phyloP scores from a whole-genome alignment of 2,888 invertebrate species.

The Litoditis marina region DNA sequence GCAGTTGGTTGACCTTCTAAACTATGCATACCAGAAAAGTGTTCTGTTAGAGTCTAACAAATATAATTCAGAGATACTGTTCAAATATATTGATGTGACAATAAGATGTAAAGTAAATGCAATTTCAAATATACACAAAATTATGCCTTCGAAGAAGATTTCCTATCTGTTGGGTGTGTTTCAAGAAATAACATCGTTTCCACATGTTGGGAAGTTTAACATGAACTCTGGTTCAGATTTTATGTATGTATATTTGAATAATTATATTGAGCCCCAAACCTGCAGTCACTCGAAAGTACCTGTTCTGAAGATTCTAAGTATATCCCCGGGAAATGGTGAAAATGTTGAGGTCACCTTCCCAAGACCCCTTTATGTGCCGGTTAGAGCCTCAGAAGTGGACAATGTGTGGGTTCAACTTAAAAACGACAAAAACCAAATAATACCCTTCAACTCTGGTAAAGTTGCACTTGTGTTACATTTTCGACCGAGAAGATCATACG shows the following conservation, averaged over 20 bases:
- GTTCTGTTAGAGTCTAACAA: too few relatives aligned
- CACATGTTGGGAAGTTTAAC: background rate
- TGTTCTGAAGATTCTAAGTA: conserved; percentile 7
- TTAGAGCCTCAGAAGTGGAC: background rate
- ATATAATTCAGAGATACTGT: too few relatives aligned
- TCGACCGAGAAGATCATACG: conserved; percentile 1
- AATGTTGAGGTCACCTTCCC: conserved; percentile 7
- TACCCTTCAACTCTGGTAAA: conserved; percentile 15
- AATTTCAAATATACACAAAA: too few relatives aligned
- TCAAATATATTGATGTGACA: too few relatives aligned
- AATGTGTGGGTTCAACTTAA: conserved; percentile 2
- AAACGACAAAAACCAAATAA: conserved; percentile 13
- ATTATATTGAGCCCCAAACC: conserved; percentile 10
- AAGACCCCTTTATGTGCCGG: conserved; percentile 7
- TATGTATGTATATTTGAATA: conserved; percentile 14
- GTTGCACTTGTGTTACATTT: conserved; percentile 11
- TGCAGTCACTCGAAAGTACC: conserved; percentile 9
- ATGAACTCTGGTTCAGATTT: conserved; percentile 6
- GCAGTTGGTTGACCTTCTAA: too few relatives aligned
- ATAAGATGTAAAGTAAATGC: too few relatives aligned
- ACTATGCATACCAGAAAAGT: too few relatives aligned
- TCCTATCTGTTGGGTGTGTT: too few relatives aligned
- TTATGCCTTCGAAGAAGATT: too few relatives aligned
- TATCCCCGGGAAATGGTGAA: background rate
- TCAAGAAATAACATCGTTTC: too few relatives aligned